These are phyloP conservation scores for Peromyscus aztecus DNA, from an alignment of 2,797 vertebrate species.

Conservation along the genomic window DNA sequence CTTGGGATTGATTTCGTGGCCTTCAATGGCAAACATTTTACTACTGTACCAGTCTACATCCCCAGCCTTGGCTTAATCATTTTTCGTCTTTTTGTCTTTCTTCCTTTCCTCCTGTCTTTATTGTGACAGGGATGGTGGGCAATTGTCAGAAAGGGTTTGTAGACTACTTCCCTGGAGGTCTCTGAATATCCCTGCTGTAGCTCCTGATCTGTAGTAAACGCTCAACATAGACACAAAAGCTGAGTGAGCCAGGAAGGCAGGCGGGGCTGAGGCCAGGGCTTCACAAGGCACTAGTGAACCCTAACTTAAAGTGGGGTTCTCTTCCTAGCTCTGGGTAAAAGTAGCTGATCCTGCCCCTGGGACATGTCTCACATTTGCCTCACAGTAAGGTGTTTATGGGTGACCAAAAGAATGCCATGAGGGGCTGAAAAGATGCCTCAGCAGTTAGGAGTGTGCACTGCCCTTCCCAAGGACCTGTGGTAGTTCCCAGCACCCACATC, in stretches of 20 bases:
- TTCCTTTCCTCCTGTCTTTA: too few relatives aligned
- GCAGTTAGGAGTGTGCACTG: not conserved
- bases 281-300: not conserved
- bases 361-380: not conserved
- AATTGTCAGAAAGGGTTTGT: not conserved
- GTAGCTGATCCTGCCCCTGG: not conserved
- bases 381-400: not conserved
- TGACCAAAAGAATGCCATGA: not conserved
- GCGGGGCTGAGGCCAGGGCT: not conserved
- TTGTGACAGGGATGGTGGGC: not conserved
- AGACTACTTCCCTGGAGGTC: not conserved
- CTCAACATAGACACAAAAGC: not conserved
- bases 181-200: not conserved
- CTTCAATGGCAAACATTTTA: not conserved
- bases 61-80: not conserved
- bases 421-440: not conserved
- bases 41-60: not conserved
- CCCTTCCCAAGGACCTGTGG: not conserved
- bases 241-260: not conserved
- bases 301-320: not conserved
- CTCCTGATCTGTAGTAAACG: not conserved
- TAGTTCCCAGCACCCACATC: not conserved
- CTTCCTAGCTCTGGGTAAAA: not conserved
- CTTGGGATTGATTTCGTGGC: not conserved
- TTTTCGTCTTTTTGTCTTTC: not conserved